phyloP scores from a whole-genome alignment of 2,797 vertebrate genomes.

The Brachymystax lenok region DNA sequence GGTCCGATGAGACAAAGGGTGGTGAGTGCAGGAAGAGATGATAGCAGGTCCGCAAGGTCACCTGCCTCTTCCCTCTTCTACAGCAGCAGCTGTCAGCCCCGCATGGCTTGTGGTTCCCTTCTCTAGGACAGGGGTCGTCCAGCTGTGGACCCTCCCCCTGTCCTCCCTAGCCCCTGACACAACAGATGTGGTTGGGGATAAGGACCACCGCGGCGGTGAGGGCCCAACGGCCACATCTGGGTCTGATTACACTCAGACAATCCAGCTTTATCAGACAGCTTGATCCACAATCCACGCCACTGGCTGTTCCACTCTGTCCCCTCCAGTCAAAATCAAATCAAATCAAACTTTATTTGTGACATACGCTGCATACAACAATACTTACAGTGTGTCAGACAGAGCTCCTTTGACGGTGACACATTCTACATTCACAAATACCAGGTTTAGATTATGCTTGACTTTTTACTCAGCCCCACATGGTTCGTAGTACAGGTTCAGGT shows the following conservation, averaged over 20 bases:
- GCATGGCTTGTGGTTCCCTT: constrained; percentile 72
- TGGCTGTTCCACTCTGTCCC: too few species aligned
- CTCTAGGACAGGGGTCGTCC: constrained; percentile 76
- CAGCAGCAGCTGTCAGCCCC: constrained; percentile 78
- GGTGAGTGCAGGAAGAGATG: constrained; percentile 54
- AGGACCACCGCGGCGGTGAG: constrained; percentile 73
- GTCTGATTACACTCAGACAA: constrained; percentile 80
- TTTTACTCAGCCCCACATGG: too few species aligned
- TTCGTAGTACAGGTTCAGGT: too few species aligned
- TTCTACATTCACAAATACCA: neutral
- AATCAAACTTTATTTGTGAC: too few species aligned
- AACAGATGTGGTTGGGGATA: constrained; percentile 74
- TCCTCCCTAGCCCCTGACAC: constrained; percentile 51
- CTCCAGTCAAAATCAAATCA: too few species aligned
- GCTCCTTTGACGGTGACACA: neutral
- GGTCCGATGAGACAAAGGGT: constrained; percentile 42
- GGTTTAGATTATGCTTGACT: neutral
- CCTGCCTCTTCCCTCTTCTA: constrained; percentile 31
- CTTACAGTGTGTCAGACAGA: neutral
- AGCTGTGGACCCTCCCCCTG: constrained; percentile 71
- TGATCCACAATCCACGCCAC: constrained; percentile 58
- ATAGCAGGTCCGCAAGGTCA: constrained; percentile 67
- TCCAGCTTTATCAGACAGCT: constrained; percentile 79
- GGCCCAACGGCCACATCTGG: constrained; percentile 78
- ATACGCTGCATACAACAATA: too few species aligned